Base-by-base conservation (phyloP, 2,888 invertebrate species). In the Cyrtodaria siliqua region DNA sequence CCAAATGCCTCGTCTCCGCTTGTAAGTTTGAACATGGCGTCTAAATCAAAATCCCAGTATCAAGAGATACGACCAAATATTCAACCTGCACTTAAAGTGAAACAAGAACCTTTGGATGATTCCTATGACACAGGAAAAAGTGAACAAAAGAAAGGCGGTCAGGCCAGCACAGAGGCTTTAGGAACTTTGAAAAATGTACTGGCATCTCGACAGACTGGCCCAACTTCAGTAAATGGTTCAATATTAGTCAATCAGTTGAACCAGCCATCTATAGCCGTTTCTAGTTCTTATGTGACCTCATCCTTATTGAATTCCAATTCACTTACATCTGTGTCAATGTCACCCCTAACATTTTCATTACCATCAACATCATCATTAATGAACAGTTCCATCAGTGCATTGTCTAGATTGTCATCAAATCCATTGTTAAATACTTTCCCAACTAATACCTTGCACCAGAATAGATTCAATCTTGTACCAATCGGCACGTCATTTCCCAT, bases 41-140 rank as follows among this genome's bases (percentile, higher is more conserved):
- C 40, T 14, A 23, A 23, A 2, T 33, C 49, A 44, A 61, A 49
- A 61, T 49, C 61, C 49, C 20, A 47, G 8, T 42, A n/a, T 44
- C 44, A 44, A 44, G 44, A 44, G 8, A 42, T 40, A 20, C 29
- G 63, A 29, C 57, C 42, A n/a, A 40, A 23, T 38, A 42, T 33
- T 8, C 16, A 33, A 55, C 52, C 59, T 8, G 20, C 59, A 33
- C 62, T 20, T 16, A 61, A 33, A 53, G 67, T 71, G 42, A 82
- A 77, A 69, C 68, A 78, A 44, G 81, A 82, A 24, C 81, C 81
- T 2, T 18, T 75, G 0, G 81, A 82, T 27, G 62, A 69, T 40
- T 70, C 74, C 9, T 74, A 75, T 61, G 64, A 64, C 29, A 38
- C 40, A 4, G 49, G 42, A 6, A 26, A 47, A n/a, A 26, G 29